Conservation (phyloP, 2,888 invertebrate species). For the Tenthredo livida region DNA sequence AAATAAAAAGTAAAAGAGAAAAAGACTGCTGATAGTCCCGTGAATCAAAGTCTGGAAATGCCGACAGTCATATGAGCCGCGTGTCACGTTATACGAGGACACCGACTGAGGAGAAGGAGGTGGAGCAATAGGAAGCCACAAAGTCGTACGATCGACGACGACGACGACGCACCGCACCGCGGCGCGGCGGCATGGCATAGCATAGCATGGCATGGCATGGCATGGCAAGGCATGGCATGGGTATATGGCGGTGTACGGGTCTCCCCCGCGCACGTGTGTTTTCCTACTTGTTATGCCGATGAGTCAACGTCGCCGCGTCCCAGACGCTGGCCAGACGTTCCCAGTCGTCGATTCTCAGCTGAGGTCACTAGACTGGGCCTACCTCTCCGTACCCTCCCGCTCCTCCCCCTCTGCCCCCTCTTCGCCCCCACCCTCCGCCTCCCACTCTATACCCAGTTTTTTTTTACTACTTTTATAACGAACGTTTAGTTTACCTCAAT, state of each 20-base stretch:
- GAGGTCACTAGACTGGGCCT: slow-evolving; percentile 21
- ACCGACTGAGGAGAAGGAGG: not conserved
- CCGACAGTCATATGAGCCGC: slow-evolving; percentile 5
- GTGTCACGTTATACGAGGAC: slow-evolving; percentile 6
- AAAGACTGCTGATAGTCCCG: not conserved
- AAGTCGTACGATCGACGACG: slow-evolving; percentile 17
- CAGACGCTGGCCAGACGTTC: slow-evolving; percentile 44
- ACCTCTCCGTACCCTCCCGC: not conserved
- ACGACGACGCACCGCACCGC: not conserved
- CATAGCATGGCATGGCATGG: not conserved
- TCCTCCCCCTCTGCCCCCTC: not conserved
- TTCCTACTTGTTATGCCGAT: slow-evolving; percentile 48
- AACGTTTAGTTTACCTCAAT: not conserved
- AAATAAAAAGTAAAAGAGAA: not conserved
- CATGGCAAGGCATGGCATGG: not conserved
- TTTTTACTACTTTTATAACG: not conserved
- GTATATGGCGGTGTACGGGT: not conserved
- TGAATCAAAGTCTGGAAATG: slow-evolving; percentile 39
- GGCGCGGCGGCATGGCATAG: not conserved
- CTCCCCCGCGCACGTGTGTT: slow-evolving; percentile 47
- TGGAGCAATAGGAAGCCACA: slow-evolving; percentile 23
- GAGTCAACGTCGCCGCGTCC: slow-evolving; percentile 48
- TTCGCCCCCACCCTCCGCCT: not conserved
- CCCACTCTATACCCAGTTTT: not conserved
- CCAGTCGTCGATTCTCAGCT: slow-evolving; percentile 1